phyloP scores from a whole-genome alignment of 2,888 invertebrate genomes.

The Eucriotettix oculatus region DNA sequence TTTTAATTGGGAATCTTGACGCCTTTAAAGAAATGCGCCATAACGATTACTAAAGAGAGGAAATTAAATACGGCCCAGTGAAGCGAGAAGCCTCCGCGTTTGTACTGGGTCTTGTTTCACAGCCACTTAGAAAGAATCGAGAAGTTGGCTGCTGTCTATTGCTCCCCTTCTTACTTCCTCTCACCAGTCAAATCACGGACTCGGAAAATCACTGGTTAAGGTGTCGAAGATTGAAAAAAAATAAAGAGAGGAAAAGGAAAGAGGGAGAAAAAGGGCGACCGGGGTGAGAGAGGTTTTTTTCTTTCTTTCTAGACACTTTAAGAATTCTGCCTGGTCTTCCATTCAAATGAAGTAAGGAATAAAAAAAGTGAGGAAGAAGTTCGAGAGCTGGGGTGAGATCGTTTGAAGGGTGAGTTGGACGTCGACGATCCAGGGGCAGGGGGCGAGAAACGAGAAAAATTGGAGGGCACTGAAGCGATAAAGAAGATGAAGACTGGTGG shows the following conservation, averaged over 20 bases:
- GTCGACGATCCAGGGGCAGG: too few relatives aligned
- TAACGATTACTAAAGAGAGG: not conserved
- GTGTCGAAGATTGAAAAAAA: slow-evolving; percentile 7
- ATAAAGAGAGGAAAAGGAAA: not conserved
- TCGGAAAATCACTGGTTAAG: slow-evolving; percentile 9
- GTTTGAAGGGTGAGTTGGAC: too few relatives aligned
- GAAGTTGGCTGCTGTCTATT: not conserved
- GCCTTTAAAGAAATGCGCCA: not conserved
- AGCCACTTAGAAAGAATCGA: not conserved
- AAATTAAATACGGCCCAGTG: not conserved
- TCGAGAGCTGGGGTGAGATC: not conserved
- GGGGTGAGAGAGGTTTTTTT: not conserved
- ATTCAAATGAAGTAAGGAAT: slow-evolving; percentile 7
- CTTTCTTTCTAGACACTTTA: slow-evolving; percentile 2
- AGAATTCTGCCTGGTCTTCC: slow-evolving; percentile 6
- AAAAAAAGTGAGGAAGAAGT: not conserved
- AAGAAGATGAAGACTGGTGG: not conserved
- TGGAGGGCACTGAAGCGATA: not conserved
- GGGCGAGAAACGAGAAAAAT: too few relatives aligned
- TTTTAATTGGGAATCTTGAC: not conserved
- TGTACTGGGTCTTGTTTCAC: not conserved
- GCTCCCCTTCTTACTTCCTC: not conserved
- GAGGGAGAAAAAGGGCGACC: not conserved
- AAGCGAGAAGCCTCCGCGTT: not conserved
- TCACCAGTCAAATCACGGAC: slow-evolving; percentile 3